Conservation (phyloP, 64 coral and sea anemone species). For the Porites australiensis region DNA sequence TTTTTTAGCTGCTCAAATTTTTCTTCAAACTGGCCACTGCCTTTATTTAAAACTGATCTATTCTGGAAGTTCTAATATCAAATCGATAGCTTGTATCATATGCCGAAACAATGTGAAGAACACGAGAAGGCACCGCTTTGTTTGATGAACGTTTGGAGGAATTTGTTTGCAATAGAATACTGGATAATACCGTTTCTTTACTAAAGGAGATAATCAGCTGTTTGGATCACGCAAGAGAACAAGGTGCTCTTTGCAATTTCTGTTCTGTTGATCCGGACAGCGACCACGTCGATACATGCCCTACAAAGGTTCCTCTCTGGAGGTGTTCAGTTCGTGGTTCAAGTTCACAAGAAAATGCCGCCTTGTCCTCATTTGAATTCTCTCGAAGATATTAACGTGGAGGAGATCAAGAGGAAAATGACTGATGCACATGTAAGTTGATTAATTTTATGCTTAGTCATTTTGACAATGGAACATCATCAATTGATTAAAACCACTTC, state of each 20-base stretch:
- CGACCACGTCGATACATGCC: conserved; percentile 16
- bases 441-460: conserved; percentile 27
- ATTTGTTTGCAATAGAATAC: background rate
- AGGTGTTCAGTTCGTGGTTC: conserved; percentile 8
- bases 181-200: background rate
- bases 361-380: conserved; percentile 37
- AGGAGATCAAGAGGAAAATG: conserved; percentile 53
- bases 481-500: background rate
- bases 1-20: background rate
- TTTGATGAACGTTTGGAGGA: background rate
- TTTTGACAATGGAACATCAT: background rate
- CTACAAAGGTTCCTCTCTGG: conserved; percentile 32
- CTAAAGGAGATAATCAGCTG: background rate
- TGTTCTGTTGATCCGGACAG: conserved; percentile 18
- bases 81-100: background rate
- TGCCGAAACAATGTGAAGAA: background rate
- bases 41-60: background rate
- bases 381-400: conserved; percentile 27
- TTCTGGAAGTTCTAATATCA: conserved; percentile 6
- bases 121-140: background rate
- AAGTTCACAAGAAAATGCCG: conserved; percentile 45
- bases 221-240: background rate
- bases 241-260: conserved; percentile 32
- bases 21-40: background rate
- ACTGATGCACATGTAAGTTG: background rate